A percentile compares a stretch with the other conserved stretches of the same genome.
These are phyloP conservation scores for Apantesis nais DNA, from an alignment of 2,888 invertebrate genomes.

Conservation along the genomic window DNA sequence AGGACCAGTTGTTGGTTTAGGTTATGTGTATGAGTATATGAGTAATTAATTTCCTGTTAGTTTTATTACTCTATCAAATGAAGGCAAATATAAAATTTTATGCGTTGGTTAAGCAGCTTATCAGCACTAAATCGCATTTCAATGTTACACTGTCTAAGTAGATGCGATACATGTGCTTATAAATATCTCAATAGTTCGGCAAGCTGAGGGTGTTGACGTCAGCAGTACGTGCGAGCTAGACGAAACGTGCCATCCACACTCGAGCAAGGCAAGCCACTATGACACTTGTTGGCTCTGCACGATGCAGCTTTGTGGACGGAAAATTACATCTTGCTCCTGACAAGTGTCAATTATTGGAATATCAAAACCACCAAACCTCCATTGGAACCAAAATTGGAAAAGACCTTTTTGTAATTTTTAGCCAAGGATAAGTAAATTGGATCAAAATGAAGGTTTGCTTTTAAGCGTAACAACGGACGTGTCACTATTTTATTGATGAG, in stretches of 20 bases:
- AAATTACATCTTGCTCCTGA: conserved; percentile 35
- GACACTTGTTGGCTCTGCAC: conserved; percentile 47
- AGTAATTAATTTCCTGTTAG: no score
- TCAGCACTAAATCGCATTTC: background rate
- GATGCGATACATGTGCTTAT: conserved; percentile 18
- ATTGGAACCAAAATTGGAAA: background rate
- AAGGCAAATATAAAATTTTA: background rate
- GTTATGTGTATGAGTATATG: no score
- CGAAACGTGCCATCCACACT: conserved; percentile 44
- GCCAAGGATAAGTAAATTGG: background rate
- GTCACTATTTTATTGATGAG: background rate
- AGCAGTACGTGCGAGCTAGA: conserved; percentile 48
- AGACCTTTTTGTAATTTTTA: background rate
- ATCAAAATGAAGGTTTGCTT: background rate
- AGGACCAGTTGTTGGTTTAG: no score
- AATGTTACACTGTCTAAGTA: background rate
- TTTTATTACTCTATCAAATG: no score
- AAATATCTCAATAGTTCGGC: conserved; percentile 42
- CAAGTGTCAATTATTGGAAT: conserved; percentile 28
- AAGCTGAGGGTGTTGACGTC: conserved; percentile 39
- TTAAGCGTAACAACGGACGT: background rate
- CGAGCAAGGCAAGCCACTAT: conserved; percentile 23
- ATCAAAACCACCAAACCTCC: background rate
- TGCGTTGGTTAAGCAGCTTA: background rate
- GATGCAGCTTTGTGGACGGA: conserved; percentile 42